Base-by-base conservation (phyloP, 2,888 invertebrate species). In the Hedychridium roseum region DNA sequence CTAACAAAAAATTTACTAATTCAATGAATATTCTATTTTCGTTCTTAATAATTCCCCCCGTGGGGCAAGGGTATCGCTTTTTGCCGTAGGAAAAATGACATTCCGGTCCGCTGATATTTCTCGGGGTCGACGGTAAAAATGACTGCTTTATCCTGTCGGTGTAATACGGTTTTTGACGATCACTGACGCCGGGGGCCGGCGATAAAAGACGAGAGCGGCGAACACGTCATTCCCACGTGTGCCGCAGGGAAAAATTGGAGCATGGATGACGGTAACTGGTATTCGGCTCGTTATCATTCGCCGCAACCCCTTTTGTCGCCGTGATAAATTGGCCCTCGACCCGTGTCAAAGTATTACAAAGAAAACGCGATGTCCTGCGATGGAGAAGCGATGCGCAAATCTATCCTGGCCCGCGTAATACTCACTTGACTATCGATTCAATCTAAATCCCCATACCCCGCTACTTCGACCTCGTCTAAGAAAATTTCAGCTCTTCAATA, bases 271-370 rank as follows among this genome's bases (percentile, higher is more conserved):
- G 41, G 54, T 63, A 59, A 61, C 58, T 61, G 61, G 64, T 64
- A 64, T 61, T 53, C 59, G 54, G n/a, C 66, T 57, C 66, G 64
- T 66, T 66, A 66, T 53, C n/a, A n/a, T n/a, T n/a, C n/a, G n/a
- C 47, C 11, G 57, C 37, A 42, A n/a, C 44, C 64, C 60, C 65
- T 54, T 59, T 66, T 66, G 62, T 66, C 64, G 50, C 34, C 48
- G 51, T 66, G 65, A 66, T 66, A 66, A 66, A 66, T 66, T 64
- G 62, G 66, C 66, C 59, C 50, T 46, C 52, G 57, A 56, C 61
- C 64, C 59, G 39, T 52, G 64, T 64, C 63, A 64, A 64, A 64
- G 56, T 51, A 34, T 41, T 35, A 55, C 62, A 60, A 63, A 63
- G 57, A 58, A 58, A 57, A 53, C 49, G 51, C 31, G n/a, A n/a